A percentile compares a stretch with the other conserved stretches of the same genome.
Evolutionary conservation across 2,113 vertebrate genomes (phyloP).

Genomic region (Phrynosoma blainvillii): DNA sequence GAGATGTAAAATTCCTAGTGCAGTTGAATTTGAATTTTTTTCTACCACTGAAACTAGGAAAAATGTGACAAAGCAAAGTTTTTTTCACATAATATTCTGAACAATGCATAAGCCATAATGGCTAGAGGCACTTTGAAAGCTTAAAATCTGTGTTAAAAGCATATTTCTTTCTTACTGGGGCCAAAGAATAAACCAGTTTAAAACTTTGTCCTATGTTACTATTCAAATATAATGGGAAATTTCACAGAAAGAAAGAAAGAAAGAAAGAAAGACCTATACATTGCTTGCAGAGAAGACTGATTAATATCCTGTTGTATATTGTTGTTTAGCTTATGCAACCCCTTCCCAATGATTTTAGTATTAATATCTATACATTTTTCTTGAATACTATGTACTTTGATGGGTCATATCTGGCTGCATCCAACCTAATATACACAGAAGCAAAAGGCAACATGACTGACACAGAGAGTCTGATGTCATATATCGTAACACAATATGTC

Average conservation of each 20-base stretch:
- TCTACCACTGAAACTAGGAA: no score
- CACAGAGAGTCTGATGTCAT: not conserved
- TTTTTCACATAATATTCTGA: not conserved
- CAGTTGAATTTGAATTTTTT: no score
- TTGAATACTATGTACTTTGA: not conserved
- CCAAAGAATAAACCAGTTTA: not conserved
- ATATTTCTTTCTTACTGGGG: not conserved
- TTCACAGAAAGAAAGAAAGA: not conserved
- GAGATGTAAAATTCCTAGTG: no score
- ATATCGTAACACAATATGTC: fast-evolving
- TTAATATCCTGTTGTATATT: not conserved
- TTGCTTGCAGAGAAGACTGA: not conserved
- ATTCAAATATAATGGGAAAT: not conserved
- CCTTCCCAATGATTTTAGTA: not conserved
- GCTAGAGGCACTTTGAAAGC: not conserved
- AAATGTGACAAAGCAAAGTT: not conserved
- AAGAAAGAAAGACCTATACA: no score
- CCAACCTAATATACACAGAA: fast-evolving
- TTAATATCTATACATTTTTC: not conserved
- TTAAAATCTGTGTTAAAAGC: not conserved
- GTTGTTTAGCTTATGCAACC: not conserved
- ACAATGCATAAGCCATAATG: not conserved
- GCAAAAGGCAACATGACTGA: not conserved
- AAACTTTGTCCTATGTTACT: not conserved
- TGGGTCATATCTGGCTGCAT: not conserved